Evolutionary conservation across 2,113 vertebrate species (phyloP).

Genomic region (Haliaeetus leucogaster): DNA sequence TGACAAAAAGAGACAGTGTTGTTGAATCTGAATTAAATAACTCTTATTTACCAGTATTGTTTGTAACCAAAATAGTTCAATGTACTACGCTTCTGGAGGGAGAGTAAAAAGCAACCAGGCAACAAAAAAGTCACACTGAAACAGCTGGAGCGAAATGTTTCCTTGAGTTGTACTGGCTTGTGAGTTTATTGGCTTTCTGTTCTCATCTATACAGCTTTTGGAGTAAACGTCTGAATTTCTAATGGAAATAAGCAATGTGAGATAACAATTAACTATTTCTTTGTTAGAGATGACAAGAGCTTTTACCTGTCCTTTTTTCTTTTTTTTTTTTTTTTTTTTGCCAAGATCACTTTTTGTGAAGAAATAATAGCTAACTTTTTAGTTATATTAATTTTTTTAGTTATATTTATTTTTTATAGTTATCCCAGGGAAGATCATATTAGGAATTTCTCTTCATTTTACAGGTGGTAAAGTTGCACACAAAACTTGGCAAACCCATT

Average conservation of each 20-base stretch:
- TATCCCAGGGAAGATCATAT: too few species aligned
- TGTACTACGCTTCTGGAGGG: background rate
- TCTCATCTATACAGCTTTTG: background rate
- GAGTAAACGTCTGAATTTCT: background rate
- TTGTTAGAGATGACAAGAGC: background rate
- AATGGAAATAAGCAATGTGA: background rate
- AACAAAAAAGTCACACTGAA: background rate
- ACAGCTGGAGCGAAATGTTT: background rate
- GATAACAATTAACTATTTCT: background rate
- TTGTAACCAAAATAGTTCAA: background rate
- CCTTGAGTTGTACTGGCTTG: background rate
- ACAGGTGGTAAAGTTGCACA: too few species aligned
- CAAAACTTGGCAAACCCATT: too few species aligned
- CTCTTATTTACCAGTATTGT: background rate
- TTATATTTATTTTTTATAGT: background rate
- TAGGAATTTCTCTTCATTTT: too few species aligned
- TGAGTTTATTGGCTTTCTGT: background rate
- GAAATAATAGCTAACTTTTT: background rate
- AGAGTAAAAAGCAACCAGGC: background rate
- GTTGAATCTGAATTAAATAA: background rate
- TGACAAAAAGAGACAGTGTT: background rate
- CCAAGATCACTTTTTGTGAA: background rate
- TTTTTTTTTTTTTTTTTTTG: background rate
- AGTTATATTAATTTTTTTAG: background rate
- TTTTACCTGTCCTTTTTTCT: background rate